Conservation (phyloP, 2,113 vertebrate genomes). For the Lampris incognitus region DNA sequence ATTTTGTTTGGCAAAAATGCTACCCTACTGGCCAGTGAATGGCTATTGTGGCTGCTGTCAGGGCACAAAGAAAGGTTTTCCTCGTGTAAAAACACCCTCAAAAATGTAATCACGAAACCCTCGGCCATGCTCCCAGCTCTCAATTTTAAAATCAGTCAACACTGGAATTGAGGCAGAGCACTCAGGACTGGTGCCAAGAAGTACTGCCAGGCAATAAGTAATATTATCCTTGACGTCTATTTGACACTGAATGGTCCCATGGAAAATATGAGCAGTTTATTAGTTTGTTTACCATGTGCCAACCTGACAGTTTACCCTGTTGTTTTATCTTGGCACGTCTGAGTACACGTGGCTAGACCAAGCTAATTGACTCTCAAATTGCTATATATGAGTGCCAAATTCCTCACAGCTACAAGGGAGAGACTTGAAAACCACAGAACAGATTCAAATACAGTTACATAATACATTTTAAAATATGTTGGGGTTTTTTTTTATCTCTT, state of each 20-base stretch:
- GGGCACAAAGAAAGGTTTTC: conserved; percentile 35
- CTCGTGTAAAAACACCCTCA: conserved; percentile 65
- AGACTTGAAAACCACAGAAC: not conserved
- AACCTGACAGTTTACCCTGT: conserved; percentile 34
- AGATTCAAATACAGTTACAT: conserved; percentile 18
- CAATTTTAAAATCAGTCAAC: conserved; percentile 50
- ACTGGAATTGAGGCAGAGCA: conserved; percentile 61
- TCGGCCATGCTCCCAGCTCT: conserved; percentile 32
- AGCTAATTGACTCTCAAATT: conserved; percentile 36
- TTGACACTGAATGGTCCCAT: conserved; percentile 64
- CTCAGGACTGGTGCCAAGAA: conserved; percentile 58
- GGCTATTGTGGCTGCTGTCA: conserved; percentile 31
- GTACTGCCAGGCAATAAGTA: conserved; percentile 57
- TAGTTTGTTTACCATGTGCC: conserved; percentile 54
- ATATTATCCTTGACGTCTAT: conserved; percentile 66
- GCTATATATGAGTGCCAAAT: conserved; percentile 17
- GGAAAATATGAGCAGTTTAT: conserved; percentile 68
- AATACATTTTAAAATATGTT: not conserved
- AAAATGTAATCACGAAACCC: conserved; percentile 53
- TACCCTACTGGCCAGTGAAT: conserved; percentile 22
- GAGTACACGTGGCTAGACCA: conserved; percentile 16
- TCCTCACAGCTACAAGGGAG: not conserved
- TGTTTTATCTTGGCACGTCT: conserved; percentile 33
- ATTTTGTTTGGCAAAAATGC: conserved; percentile 43
- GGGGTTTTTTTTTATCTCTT: no score